phyloP scores from a whole-genome alignment of 1,140 invertebrate genomes.

The Plutomurus gul region DNA sequence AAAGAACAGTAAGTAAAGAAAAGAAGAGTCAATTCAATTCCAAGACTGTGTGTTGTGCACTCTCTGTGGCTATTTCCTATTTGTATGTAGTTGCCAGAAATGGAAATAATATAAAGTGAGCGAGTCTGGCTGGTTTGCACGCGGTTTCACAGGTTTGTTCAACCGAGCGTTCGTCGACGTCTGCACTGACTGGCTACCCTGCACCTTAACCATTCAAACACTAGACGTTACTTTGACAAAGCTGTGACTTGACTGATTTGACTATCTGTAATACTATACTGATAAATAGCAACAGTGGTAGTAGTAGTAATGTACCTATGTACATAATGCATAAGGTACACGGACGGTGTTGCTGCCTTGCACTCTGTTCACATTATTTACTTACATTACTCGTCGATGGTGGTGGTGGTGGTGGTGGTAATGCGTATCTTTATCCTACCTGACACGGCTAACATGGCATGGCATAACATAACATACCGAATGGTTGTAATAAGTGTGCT shows the following conservation, averaged over 20 bases:
- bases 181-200: not conserved
- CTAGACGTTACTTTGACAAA: too few species aligned
- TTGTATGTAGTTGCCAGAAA: not conserved
- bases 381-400: too few species aligned
- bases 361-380: not conserved
- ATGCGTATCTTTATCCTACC: not conserved
- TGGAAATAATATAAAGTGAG: not conserved
- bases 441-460: not conserved
- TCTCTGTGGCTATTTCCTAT: not conserved
- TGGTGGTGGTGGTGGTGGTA: too few species aligned
- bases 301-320: not conserved
- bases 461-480: not conserved
- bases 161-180: conserved; percentile 24
- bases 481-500: not conserved
- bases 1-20: too few species aligned
- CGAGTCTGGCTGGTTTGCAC: not conserved
- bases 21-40: too few species aligned
- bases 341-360: not conserved
- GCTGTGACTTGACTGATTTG: too few species aligned
- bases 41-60: too few species aligned
- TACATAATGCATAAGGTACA: not conserved
- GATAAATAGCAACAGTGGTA: conserved; percentile 2
- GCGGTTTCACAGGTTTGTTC: conserved; percentile 7
- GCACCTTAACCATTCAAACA: too few species aligned
- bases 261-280: not conserved